Evolutionary conservation across 2,888 invertebrate species (phyloP).

Genomic region (Xestia sexstrigata): DNA sequence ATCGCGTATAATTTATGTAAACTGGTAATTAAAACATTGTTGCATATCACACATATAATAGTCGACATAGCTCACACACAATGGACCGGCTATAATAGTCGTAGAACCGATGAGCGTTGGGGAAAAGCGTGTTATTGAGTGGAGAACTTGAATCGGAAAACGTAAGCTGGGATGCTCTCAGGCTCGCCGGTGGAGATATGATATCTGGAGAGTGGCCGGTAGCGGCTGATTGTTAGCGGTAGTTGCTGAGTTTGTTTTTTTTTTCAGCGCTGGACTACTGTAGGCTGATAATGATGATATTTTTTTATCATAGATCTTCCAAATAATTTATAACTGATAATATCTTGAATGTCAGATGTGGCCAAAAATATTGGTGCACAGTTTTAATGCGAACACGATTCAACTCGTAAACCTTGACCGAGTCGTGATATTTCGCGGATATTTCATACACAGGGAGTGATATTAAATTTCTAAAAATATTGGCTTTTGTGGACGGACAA

Average conservation of each 20-base stretch:
- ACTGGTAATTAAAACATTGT: neutral
- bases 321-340: neutral
- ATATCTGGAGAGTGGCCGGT: neutral
- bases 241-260: neutral
- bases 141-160: neutral
- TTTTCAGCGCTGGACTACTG: neutral
- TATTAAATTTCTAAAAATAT: constrained; percentile 55
- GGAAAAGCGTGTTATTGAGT: neutral
- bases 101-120: neutral
- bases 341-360: neutral
- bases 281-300: neutral
- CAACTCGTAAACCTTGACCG: constrained; percentile 29
- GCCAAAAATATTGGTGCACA: neutral
- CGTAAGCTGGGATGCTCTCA: neutral
- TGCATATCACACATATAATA: neutral
- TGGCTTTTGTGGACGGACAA: constrained; percentile 23
- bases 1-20: neutral
- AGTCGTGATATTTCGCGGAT: constrained; percentile 25
- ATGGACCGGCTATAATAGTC: neutral
- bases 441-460: constrained; percentile 41
- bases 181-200: neutral
- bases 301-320: neutral
- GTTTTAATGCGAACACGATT: neutral
- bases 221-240: too few relatives aligned
- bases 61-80: neutral